A percentile compares a stretch with the other conserved stretches of the same genome.
These are phyloP conservation scores for Delichon dasypus DNA, from an alignment of 2,797 vertebrate genomes.

Conservation along the genomic window DNA sequence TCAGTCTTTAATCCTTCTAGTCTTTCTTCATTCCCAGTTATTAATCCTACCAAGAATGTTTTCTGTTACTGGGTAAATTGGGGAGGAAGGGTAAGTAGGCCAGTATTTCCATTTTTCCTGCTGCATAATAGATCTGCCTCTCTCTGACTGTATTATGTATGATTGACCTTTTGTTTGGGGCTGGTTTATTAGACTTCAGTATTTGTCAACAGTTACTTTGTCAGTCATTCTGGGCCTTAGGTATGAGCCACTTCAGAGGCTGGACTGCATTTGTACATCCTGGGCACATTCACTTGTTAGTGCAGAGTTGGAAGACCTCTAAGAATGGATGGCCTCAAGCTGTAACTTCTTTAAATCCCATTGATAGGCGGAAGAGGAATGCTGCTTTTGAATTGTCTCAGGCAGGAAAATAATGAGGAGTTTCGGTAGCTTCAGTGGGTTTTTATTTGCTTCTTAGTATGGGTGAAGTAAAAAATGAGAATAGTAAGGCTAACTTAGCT, in stretches of 20 bases:
- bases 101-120: neutral
- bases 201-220: neutral
- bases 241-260: neutral
- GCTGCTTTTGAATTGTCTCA: neutral
- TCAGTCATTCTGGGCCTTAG: neutral
- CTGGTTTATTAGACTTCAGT: neutral
- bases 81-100: neutral
- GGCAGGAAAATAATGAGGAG: neutral
- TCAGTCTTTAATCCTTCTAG: neutral
- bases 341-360: neutral
- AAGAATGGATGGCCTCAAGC: neutral
- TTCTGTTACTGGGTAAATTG: neutral
- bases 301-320: neutral
- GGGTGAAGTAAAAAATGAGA: neutral
- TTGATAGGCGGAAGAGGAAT: neutral
- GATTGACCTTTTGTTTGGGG: neutral
- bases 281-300: fast-evolving
- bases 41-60: neutral
- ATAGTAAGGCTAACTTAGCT: neutral
- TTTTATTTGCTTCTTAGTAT: neutral
- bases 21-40: neutral
- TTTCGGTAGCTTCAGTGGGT: neutral
- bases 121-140: neutral
- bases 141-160: neutral
- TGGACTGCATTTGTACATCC: neutral